Percentiles rank a stretch among this genome's conserved stretches.
phyloP scores from a whole-genome alignment of 2,113 vertebrate genomes.

The Oreochromis spilurus region DNA sequence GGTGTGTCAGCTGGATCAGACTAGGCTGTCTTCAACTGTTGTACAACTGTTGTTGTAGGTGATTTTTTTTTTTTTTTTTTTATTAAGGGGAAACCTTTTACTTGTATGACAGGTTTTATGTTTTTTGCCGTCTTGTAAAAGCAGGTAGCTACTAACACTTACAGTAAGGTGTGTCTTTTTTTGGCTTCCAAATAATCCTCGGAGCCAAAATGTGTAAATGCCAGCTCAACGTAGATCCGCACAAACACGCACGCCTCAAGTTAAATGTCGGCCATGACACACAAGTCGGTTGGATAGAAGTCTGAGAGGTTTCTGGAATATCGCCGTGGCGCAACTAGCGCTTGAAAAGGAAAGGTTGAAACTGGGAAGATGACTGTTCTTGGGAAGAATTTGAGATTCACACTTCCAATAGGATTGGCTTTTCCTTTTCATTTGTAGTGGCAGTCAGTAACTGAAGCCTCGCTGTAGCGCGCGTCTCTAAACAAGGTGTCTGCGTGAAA shows the following conservation, averaged over 20 bases:
- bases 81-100: background rate
- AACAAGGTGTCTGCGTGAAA: conserved; percentile 6
- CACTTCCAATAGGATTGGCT: conserved; percentile 37
- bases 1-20: background rate
- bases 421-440: conserved; percentile 55
- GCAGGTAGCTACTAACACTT: background rate
- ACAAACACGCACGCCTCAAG: background rate
- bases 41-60: background rate
- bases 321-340: background rate
- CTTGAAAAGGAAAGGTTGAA: background rate
- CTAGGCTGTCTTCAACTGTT: background rate
- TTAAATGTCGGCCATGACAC: background rate
- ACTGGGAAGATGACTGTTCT: conserved; percentile 3
- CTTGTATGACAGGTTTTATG: conserved; percentile 20
- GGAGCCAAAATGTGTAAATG: background rate
- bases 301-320: conserved; percentile 20
- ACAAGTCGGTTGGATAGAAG: background rate
- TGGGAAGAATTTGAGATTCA: conserved; percentile 35
- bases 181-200: background rate
- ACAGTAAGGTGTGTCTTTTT: conserved; percentile 20
- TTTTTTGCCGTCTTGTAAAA: background rate
- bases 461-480: background rate
- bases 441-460: conserved; percentile 39
- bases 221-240: conserved; percentile 3
- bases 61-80: background rate